Evolutionary conservation across 2,113 vertebrate species (phyloP).

Genomic region (Scopus umbretta): DNA sequence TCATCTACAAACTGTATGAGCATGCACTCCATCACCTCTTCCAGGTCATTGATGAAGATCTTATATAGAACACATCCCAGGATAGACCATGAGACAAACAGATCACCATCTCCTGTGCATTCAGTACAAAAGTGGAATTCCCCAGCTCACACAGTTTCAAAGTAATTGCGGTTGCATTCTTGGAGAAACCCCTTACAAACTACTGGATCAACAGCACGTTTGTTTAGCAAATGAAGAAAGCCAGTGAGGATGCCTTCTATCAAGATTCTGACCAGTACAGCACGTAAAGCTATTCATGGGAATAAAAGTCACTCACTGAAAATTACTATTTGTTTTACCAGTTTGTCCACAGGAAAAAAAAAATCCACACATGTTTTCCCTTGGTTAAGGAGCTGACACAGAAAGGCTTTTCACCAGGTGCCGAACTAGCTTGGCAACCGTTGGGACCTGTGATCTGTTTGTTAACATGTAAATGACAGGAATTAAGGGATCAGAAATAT

Average conservation of each 20-base stretch:
- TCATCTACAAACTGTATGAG: neutral
- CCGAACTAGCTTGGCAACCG: neutral
- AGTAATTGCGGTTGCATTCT: neutral
- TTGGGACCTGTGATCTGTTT: neutral
- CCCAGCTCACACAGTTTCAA: neutral
- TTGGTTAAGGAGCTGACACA: neutral
- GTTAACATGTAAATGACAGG: neutral
- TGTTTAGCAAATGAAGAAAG: neutral
- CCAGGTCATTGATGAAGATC: neutral
- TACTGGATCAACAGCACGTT: neutral
- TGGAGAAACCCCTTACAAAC: neutral
- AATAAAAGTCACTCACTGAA: neutral
- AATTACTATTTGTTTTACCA: neutral
- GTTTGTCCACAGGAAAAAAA: neutral
- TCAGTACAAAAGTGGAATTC: neutral
- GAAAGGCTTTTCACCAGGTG: neutral
- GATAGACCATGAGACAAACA: neutral
- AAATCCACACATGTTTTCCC: fast-evolving
- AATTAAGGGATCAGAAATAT: neutral
- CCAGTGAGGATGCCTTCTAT: neutral
- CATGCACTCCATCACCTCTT: neutral
- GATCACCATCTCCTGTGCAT: neutral
- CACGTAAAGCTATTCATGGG: neutral
- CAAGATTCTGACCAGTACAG: fast-evolving
- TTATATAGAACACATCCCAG: neutral